These are phyloP conservation scores for Poeciliopsis turrubarensis DNA, from an alignment of 2,113 vertebrate species.

Conservation along the genomic window DNA sequence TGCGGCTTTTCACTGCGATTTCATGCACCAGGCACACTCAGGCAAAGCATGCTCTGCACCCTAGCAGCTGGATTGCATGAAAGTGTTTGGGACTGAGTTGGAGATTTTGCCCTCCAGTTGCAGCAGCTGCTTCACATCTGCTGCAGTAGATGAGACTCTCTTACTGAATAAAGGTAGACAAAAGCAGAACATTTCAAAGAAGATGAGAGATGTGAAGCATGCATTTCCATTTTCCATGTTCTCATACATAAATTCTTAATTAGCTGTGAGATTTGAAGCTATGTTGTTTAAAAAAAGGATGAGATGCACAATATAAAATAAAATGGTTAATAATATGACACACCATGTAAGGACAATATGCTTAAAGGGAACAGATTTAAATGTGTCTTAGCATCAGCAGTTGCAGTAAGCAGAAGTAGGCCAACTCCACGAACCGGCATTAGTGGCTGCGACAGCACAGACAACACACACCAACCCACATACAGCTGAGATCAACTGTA, in stretches of 20 bases:
- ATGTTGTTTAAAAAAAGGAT: not conserved
- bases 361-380: not conserved
- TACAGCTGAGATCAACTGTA: slow-evolving; percentile 37
- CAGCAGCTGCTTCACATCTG: slow-evolving; percentile 26
- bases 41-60: slow-evolving; percentile 21
- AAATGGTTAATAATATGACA: not conserved
- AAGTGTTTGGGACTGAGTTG: not conserved
- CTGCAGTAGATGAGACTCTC: not conserved
- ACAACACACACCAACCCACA: slow-evolving; percentile 39
- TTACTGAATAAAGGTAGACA: not conserved
- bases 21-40: slow-evolving; percentile 27
- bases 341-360: not conserved
- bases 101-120: slow-evolving; percentile 2
- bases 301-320: not conserved
- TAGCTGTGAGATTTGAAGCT: slow-evolving; percentile 2
- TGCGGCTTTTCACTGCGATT: slow-evolving; percentile 34
- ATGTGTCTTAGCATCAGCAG: slow-evolving; percentile 17
- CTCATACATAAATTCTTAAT: not conserved
- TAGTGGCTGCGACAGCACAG: slow-evolving; percentile 22
- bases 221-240: not conserved
- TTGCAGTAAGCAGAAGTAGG: slow-evolving; percentile 44
- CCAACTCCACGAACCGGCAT: slow-evolving; percentile 23
- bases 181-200: not conserved
- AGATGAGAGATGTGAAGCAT: not conserved
- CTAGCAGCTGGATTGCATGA: slow-evolving; percentile 42